Evolutionary conservation across 2,888 invertebrate species (phyloP).

Genomic region (Nomada goodeniana): DNA sequence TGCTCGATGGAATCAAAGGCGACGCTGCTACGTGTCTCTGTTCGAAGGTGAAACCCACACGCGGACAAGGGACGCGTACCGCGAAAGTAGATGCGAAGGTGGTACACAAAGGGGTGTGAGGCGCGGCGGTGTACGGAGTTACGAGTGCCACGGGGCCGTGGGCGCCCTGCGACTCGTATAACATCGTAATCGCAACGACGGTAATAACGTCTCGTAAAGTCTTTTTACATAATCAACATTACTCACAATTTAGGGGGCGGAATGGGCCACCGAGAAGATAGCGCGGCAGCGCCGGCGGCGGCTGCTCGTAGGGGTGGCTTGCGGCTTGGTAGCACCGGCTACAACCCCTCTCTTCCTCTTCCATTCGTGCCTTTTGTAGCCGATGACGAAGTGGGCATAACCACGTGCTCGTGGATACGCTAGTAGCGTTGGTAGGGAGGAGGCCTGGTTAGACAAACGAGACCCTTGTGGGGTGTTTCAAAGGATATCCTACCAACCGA

Average conservation of each 20-base stretch:
- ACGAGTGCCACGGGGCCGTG: conserved; percentile 73
- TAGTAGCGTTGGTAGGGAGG: conserved; percentile 31
- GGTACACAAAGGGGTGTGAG: neutral
- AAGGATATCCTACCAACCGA: conserved; percentile 80
- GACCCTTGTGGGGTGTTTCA: conserved; percentile 81
- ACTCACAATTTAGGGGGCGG: conserved; percentile 75
- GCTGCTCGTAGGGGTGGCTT: conserved; percentile 64
- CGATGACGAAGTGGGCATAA: conserved; percentile 77
- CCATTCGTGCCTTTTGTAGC: conserved; percentile 62
- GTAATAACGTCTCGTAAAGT: conserved; percentile 78
- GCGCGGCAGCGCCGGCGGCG: conserved; percentile 35
- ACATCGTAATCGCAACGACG: conserved; percentile 80
- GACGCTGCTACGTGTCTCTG: neutral
- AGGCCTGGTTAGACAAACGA: conserved; percentile 81
- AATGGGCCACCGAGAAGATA: conserved; percentile 69
- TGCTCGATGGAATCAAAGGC: conserved; percentile 3
- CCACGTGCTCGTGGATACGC: conserved; percentile 74
- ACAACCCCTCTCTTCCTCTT: conserved; percentile 44
- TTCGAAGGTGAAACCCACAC: conserved; percentile 5
- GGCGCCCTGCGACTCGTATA: conserved; percentile 74
- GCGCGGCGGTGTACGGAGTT: conserved; percentile 46
- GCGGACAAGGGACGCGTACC: neutral
- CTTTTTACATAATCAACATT: conserved; percentile 80
- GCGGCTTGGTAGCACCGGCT: conserved; percentile 47
- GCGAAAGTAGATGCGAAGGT: conserved; percentile 22